Evolutionary conservation across 2,888 invertebrate genomes (phyloP).

Genomic region (Orthosia gothica): DNA sequence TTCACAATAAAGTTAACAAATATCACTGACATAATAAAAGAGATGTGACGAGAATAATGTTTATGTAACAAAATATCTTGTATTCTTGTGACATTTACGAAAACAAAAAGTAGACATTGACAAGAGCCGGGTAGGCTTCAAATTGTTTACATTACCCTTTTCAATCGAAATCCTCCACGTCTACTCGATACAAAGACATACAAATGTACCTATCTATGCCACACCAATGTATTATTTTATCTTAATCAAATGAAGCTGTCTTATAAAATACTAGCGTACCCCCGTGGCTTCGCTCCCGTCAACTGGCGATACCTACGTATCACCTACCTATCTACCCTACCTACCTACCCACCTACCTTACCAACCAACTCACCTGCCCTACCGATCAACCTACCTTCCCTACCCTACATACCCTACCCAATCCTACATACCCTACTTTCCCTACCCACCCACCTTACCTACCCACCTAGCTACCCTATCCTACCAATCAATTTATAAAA

Average conservation of each 20-base stretch:
- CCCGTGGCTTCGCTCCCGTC: too few species aligned
- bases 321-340: too few species aligned
- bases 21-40: conserved; percentile 6
- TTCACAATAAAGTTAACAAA: conserved; percentile 5
- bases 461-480: too few species aligned
- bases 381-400: too few species aligned
- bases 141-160: conserved; percentile 73
- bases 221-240: not conserved
- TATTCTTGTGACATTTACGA: conserved; percentile 51
- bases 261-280: not conserved
- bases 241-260: conserved; percentile 1
- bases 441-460: too few species aligned
- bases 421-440: too few species aligned
- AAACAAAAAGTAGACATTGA: conserved; percentile 70
- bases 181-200: conserved; percentile 54
- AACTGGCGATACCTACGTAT: too few species aligned
- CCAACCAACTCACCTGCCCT: too few species aligned
- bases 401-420: too few species aligned
- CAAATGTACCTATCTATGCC: not conserved
- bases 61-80: conserved; percentile 43
- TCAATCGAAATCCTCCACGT: conserved; percentile 68
- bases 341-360: too few species aligned
- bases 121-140: conserved; percentile 67
- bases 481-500: too few species aligned
- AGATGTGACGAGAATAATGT: conserved; percentile 36